Conservation (phyloP, 2,113 vertebrate genomes). For the Scolopax mira region DNA sequence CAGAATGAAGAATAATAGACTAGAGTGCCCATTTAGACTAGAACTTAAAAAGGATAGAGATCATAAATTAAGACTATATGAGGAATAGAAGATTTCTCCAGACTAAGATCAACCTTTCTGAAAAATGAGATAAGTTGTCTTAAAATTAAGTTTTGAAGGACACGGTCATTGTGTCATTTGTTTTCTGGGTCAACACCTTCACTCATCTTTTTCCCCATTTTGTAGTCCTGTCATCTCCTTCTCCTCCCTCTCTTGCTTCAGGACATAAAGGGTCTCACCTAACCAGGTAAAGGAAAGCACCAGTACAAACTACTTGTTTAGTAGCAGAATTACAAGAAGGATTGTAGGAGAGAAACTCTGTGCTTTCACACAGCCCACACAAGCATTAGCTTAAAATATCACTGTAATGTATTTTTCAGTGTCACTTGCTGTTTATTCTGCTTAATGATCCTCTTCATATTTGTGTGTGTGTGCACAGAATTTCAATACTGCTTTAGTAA, state of each 20-base stretch:
- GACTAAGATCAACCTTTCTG: not conserved
- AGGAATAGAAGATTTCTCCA: not conserved
- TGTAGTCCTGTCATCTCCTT: not conserved
- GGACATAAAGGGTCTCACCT: not conserved
- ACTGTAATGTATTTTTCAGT: conserved; percentile 34
- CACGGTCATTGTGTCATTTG: too few species aligned
- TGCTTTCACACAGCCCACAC: conserved; percentile 47
- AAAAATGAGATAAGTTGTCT: not conserved
- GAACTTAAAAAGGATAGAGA: not conserved
- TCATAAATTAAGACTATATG: not conserved
- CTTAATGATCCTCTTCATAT: conserved; percentile 13
- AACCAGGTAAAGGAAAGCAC: not conserved
- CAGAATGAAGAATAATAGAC: not conserved
- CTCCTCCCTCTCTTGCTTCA: too few species aligned
- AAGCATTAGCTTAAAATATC: conserved; percentile 57
- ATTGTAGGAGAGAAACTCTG: not conserved
- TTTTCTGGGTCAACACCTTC: not conserved
- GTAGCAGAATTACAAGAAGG: not conserved
- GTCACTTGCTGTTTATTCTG: conserved; percentile 42
- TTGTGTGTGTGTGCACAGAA: not conserved
- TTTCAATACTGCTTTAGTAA: conserved; percentile 6
- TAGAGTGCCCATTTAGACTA: not conserved
- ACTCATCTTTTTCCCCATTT: not conserved
- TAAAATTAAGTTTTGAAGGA: not conserved
- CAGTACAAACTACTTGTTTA: not conserved